phyloP scores from a whole-genome alignment of 2,113 vertebrate species.

The Polyodon spathula region DNA sequence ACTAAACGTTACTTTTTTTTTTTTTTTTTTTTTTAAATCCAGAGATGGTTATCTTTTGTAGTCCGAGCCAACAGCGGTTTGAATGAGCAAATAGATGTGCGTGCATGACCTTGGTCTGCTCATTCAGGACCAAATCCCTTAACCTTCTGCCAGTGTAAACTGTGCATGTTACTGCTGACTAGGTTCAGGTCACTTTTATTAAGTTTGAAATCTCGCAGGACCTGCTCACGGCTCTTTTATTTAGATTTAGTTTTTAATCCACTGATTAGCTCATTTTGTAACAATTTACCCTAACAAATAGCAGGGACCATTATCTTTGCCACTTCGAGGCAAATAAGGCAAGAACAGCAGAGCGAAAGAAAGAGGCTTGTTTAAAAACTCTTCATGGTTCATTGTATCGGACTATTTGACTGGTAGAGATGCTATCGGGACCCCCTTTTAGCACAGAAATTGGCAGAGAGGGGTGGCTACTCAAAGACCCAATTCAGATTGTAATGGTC shows the following conservation, averaged over 20 bases:
- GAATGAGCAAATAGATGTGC: too few relatives aligned
- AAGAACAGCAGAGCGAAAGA: constrained; percentile 8
- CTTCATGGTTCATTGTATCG: constrained; percentile 39
- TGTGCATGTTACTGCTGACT: background rate
- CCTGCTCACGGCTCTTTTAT: constrained; percentile 25
- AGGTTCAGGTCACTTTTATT: too few relatives aligned
- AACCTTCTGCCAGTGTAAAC: background rate
- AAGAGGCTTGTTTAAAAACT: constrained; percentile 11
- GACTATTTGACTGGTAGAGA: constrained; percentile 34
- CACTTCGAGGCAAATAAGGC: constrained; percentile 28
- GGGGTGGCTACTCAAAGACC: constrained; percentile 41
- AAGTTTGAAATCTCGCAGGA: constrained; percentile 25
- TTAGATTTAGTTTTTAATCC: constrained; percentile 29
- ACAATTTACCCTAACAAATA: constrained; percentile 46
- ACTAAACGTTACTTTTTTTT: too few relatives aligned
- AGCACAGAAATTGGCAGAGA: constrained; percentile 32
- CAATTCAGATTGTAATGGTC: constrained; percentile 34
- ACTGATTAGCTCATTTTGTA: constrained; percentile 45
- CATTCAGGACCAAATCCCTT: too few relatives aligned
- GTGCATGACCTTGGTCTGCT: too few relatives aligned
- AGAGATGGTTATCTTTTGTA: too few relatives aligned
- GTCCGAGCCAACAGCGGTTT: too few relatives aligned
- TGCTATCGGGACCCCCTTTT: constrained; percentile 33
- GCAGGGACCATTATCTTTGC: constrained; percentile 36
- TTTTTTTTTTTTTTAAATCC: too few relatives aligned